These are phyloP conservation scores for Trissolcus japonicus DNA, from an alignment of 2,888 invertebrate species.

Conservation along the genomic window DNA sequence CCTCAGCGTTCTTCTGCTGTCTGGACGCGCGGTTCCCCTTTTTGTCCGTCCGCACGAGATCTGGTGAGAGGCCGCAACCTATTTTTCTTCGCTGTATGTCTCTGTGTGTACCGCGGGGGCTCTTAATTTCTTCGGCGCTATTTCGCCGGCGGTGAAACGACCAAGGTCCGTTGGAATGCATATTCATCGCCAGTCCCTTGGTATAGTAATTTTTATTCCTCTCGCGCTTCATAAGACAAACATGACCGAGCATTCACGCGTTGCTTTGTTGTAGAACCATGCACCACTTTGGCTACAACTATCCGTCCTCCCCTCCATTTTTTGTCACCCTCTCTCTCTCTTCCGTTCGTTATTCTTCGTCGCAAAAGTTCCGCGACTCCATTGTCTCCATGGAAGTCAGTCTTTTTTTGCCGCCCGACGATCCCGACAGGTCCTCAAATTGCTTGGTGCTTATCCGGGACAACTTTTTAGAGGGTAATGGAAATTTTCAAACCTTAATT, in stretches of 20 bases:
- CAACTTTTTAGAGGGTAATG: constrained; percentile 23
- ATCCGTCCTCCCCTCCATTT: constrained; percentile 27
- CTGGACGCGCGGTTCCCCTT: constrained; percentile 37
- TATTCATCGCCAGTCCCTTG: constrained; percentile 66
- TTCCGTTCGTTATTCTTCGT: constrained; percentile 1
- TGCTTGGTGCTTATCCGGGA: constrained; percentile 29
- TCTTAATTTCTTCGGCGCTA: constrained; percentile 45
- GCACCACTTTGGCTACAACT: constrained; percentile 16
- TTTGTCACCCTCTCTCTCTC: not conserved
- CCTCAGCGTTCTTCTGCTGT: constrained; percentile 33
- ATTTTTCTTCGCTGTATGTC: not conserved
- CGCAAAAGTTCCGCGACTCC: constrained; percentile 10
- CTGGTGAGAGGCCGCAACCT: too few species aligned
- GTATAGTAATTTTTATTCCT: constrained; percentile 5
- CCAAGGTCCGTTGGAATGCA: constrained; percentile 61
- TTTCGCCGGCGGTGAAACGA: constrained; percentile 29
- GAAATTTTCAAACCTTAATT: constrained; percentile 33
- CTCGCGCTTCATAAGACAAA: constrained; percentile 61
- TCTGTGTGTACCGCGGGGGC: constrained; percentile 32
- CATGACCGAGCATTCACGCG: constrained; percentile 64
- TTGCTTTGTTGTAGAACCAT: constrained; percentile 58
- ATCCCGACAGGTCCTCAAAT: constrained; percentile 34
- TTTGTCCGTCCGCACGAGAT: constrained; percentile 21
- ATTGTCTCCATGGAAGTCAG: constrained; percentile 28
- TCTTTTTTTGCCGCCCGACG: constrained; percentile 9